phyloP scores from a whole-genome alignment of 2,113 vertebrate species.

The Pyrgilauda ruficollis region DNA sequence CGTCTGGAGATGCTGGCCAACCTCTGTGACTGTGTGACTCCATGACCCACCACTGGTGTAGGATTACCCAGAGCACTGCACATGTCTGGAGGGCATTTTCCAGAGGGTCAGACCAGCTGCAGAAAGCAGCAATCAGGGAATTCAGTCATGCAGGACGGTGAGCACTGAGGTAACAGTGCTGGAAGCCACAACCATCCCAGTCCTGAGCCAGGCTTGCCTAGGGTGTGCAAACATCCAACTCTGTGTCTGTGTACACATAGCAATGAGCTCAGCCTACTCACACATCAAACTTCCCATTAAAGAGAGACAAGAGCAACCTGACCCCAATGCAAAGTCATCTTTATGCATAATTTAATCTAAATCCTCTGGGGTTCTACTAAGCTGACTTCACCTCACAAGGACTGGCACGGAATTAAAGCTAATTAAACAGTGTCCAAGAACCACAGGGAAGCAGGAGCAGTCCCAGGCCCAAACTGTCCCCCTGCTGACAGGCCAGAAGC shows the following conservation, averaged over 20 bases:
- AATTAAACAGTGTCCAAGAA: neutral
- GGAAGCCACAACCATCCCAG: neutral
- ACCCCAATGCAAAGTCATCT: neutral
- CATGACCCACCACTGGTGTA: neutral
- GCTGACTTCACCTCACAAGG: neutral
- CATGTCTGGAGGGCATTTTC: neutral
- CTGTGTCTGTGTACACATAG: neutral
- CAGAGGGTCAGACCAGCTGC: neutral
- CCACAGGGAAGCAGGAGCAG: neutral
- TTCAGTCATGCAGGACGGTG: rapidly evolving
- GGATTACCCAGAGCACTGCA: neutral
- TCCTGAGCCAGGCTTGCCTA: neutral
- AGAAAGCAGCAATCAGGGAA: neutral
- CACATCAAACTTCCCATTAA: neutral
- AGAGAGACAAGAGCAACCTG: neutral
- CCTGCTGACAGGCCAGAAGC: neutral
- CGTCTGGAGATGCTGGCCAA: rapidly evolving
- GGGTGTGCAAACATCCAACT: neutral
- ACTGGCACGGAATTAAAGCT: neutral
- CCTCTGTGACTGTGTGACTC: neutral
- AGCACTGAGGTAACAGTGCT: neutral
- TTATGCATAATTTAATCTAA: neutral
- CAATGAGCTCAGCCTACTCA: neutral
- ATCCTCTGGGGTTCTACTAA: neutral
- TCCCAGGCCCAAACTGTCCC: neutral